phyloP scores from a whole-genome alignment of 1,140 invertebrate genomes.

The Drosophila pallidifrons region DNA sequence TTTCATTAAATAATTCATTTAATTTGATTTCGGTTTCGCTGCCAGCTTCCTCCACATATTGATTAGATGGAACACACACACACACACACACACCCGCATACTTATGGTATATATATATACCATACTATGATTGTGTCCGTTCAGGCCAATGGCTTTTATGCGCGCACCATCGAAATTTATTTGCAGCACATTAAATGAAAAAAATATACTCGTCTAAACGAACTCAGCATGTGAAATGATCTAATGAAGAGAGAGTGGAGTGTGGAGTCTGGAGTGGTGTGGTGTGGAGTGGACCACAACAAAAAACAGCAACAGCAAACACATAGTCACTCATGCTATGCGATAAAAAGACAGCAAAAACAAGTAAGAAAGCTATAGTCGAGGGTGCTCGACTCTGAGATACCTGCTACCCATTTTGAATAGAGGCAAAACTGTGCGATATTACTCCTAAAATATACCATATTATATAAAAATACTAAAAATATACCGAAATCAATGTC shows the following conservation, averaged over 20 bases:
- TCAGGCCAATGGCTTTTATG: slow-evolving; percentile 66
- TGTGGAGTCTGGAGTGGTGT: not conserved
- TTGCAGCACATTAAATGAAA: slow-evolving; percentile 52
- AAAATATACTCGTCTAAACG: slow-evolving; percentile 8
- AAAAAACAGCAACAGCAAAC: not conserved
- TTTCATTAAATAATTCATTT: slow-evolving; percentile 82
- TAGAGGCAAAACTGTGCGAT: too few relatives aligned
- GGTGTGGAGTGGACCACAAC: not conserved
- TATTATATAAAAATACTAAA: too few relatives aligned
- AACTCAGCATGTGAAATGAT: slow-evolving; percentile 24
- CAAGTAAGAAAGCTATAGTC: too few relatives aligned
- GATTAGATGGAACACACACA: slow-evolving; percentile 9
- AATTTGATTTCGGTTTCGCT: slow-evolving; percentile 68
- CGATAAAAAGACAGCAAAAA: too few relatives aligned
- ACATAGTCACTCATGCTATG: too few relatives aligned
- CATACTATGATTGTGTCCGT: slow-evolving; percentile 17
- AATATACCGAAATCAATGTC: too few relatives aligned
- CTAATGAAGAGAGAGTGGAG: not conserved
- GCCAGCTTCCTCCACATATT: slow-evolving; percentile 13
- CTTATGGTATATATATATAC: slow-evolving; percentile 4
- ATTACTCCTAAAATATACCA: too few relatives aligned
- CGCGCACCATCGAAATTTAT: slow-evolving; percentile 61
- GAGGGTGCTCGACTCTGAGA: too few relatives aligned
- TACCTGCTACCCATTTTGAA: too few relatives aligned
- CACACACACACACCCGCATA: too few relatives aligned